Base-by-base conservation (phyloP, 2,113 vertebrate genomes). In the Callionymus lyra region DNA sequence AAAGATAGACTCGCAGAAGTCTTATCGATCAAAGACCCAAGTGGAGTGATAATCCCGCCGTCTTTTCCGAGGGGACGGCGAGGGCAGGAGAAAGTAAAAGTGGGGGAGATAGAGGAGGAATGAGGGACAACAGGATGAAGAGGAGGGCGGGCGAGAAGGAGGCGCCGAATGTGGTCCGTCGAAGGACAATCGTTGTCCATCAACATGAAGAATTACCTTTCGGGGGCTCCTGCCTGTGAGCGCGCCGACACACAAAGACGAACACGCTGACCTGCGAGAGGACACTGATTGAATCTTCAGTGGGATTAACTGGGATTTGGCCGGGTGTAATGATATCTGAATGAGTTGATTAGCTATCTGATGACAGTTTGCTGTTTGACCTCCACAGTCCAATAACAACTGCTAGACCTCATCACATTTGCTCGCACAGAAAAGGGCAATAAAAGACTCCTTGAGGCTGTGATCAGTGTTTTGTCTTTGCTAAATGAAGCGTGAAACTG, bases 101-200 rank as follows among this genome's bases (percentile, higher is more conserved):
- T 38, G 45, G 46, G 33, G n/a, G 18, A 50, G 45, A 66, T 34
- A 44, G 32, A 53, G 62, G 39, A 4, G 6, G 59, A n/a, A n/a
- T n/a, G n/a, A n/a, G n/a, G n/a, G n/a, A n/a, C n/a, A n/a, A 56
- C 33, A 55, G 33, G 39, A 47, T 6, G 9, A 58, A 43, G 42
- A 40, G 52, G 48, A 40, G 21, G 48, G 43, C 34, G 21, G n/a
- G 34, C 36, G 13, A 58, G 53, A 61, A n/a, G 68, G 54, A 53
- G 63, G 69, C 27, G 4, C 36, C 31, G 46, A 68, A 59, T 36
- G 50, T 70, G 65, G 70, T 63, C 64, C 39, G 54, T 31, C 62
- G 67, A 80, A 82, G 80, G 80, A 74, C 80, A 80, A 78, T 82
- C 77, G 76, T 71, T 72, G 76, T 73, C 79, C 59, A 80, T 78